Evolutionary conservation across 1,140 invertebrate species (phyloP), one percentile per base, ranked within the genome.

Genomic region (Aphelenchoides avenae): DNA sequence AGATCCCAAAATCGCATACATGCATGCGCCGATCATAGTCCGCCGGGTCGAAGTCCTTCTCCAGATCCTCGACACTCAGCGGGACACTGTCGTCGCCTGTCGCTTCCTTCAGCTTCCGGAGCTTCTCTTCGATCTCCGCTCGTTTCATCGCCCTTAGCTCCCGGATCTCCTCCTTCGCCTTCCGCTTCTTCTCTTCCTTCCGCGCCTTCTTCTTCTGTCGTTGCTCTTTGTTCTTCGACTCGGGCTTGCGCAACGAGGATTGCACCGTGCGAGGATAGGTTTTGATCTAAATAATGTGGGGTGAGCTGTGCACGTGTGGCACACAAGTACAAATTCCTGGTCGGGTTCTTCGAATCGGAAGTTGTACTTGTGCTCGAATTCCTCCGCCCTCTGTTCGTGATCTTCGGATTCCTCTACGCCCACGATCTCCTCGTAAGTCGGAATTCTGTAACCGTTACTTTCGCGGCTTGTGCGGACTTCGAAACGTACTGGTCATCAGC

Each of bases 321-420:
- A 36, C n/a, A 29, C 48, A 37, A 83, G 83, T 78, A 90, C 86
- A 82, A 91, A 93, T 68, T 94, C 88, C 46, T 86, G 83, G 80
- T 94, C 91, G 0, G 91, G 91, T 79, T 96, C 91, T 80, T 97
- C 90, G 80, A 87, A 97, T 65, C 92, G 83, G 77, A 92, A 94
- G 80, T 96, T 95, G 74, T 87, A 96, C 72, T 94, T 93, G 30
- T 88, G 83, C 73, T 96, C 92, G 82, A 94, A 96, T 78, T 87
- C 83, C 41, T 89, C 87, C 75, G 91, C 88, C 68, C 86, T 84
- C 63, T 87, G 84, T 13, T 89, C 80, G 20, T 76, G 62, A 46
- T 80, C 73, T 50, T 80, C 68, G 13, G 92, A 89, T 34, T 79
- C 84, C 56, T 86, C 83, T n/a, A n/a, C n/a, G n/a, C n/a, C n/a